phyloP scores from a whole-genome alignment of 2,888 invertebrate species.

The Heliconius cydno region DNA sequence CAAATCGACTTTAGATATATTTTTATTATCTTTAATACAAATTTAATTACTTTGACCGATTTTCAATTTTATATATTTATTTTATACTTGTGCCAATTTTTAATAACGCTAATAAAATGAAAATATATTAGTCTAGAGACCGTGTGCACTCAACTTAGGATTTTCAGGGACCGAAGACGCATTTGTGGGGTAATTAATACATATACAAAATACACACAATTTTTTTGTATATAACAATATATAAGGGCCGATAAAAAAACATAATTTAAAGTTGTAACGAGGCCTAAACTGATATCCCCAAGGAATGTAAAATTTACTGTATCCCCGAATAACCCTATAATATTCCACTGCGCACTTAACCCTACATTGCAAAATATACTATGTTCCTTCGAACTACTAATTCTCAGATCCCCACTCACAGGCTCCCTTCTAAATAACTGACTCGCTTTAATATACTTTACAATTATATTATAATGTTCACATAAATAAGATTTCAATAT shows the following conservation, averaged over 20 bases:
- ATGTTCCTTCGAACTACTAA: conserved; percentile 69
- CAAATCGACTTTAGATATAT: conserved; percentile 18
- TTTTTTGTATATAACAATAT: conserved; percentile 52
- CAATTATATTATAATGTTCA: conserved; percentile 15
- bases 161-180: conserved; percentile 61
- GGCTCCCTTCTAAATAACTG: conserved; percentile 43
- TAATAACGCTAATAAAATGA: not conserved
- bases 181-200: conserved; percentile 50
- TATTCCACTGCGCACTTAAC: conserved; percentile 65
- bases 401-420: conserved; percentile 67
- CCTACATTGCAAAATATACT: conserved; percentile 69
- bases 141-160: conserved; percentile 50
- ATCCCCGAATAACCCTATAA: conserved; percentile 69
- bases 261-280: conserved; percentile 50
- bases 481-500: conserved; percentile 12
- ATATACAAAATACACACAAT: conserved; percentile 55
- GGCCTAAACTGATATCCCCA: conserved; percentile 67
- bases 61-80: not conserved
- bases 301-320: conserved; percentile 76
- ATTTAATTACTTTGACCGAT: not conserved
- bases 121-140: conserved; percentile 2
- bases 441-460: conserved; percentile 14
- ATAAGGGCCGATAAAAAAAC: conserved; percentile 38
- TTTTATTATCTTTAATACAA: not conserved
- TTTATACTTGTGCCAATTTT: not conserved